Evolutionary conservation across 2,888 invertebrate genomes (phyloP).

Genomic region (Drosophila meridiana): DNA sequence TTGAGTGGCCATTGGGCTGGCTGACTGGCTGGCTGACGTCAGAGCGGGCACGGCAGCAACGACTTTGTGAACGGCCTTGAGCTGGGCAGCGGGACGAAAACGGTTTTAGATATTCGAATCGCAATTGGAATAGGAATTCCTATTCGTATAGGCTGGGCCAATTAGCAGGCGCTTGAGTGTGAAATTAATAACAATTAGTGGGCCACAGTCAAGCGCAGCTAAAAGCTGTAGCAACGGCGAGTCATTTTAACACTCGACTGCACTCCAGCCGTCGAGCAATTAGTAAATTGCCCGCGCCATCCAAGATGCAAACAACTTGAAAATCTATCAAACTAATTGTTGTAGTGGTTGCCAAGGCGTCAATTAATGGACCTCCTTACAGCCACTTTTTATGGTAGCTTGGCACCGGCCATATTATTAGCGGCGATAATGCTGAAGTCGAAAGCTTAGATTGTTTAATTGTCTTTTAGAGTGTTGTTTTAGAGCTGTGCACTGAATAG

Average conservation of each 20-base stretch:
- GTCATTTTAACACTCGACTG: conserved; percentile 56
- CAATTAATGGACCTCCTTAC: not conserved
- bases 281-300: conserved; percentile 56
- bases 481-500: not conserved
- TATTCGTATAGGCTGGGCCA: conserved; percentile 41
- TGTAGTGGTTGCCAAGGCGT: conserved; percentile 5
- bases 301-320: conserved; percentile 32
- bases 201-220: conserved; percentile 16
- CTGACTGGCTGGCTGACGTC: conserved; percentile 52
- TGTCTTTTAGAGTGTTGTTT: not conserved
- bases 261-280: conserved; percentile 49
- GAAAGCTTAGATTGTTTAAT: not conserved
- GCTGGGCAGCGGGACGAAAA: conserved; percentile 18
- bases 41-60: conserved; percentile 52
- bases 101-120: conserved; percentile 28
- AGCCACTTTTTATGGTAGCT: not conserved
- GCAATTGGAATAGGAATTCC: conserved; percentile 22
- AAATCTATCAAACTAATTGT: conserved; percentile 36
- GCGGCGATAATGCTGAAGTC: too few species aligned
- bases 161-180: conserved; percentile 70
- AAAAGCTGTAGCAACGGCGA: conserved; percentile 10
- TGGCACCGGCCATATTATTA: not conserved
- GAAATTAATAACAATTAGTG: conserved; percentile 67
- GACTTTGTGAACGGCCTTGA: conserved; percentile 47
- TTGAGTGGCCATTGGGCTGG: conserved; percentile 5